Evolutionary conservation across 2,797 vertebrate species (phyloP).

Genomic region (Sparus aurata): DNA sequence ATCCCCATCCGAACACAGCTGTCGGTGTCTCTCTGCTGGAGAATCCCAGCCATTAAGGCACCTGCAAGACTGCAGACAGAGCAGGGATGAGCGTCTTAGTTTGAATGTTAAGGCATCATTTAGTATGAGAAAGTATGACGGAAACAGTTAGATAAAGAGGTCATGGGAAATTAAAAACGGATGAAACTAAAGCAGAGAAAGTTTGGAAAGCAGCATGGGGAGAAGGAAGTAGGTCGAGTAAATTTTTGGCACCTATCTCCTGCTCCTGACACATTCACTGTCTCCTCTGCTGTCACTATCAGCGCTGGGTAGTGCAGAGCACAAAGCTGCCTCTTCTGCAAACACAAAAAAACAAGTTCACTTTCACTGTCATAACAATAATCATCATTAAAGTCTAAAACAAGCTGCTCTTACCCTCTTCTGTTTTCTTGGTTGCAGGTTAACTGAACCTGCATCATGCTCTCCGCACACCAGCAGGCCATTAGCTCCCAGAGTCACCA

Average conservation of each 20-base stretch:
- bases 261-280: constrained; percentile 91
- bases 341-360: constrained; percentile 45
- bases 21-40: constrained; percentile 83
- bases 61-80: constrained; percentile 86
- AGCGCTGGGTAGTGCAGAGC: constrained; percentile 89
- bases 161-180: background rate
- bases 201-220: background rate
- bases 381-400: background rate
- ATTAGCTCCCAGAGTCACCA: constrained; percentile 88
- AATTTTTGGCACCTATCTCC: constrained; percentile 88
- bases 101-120: constrained; percentile 10
- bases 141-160: constrained; percentile 15
- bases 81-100: background rate
- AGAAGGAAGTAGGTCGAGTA: constrained; percentile 4
- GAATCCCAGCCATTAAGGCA: constrained; percentile 88
- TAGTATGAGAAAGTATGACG: constrained; percentile 2
- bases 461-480: constrained; percentile 91
- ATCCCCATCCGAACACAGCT: constrained; percentile 90
- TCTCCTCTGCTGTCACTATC: constrained; percentile 81
- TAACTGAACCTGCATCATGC: constrained; percentile 80
- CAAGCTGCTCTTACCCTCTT: constrained; percentile 63
- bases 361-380: background rate
- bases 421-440: constrained; percentile 76
- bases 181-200: constrained; percentile 14
- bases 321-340: constrained; percentile 83